phyloP scores from a whole-genome alignment of 2,797 vertebrate species.

The Sebastes oblongus region DNA sequence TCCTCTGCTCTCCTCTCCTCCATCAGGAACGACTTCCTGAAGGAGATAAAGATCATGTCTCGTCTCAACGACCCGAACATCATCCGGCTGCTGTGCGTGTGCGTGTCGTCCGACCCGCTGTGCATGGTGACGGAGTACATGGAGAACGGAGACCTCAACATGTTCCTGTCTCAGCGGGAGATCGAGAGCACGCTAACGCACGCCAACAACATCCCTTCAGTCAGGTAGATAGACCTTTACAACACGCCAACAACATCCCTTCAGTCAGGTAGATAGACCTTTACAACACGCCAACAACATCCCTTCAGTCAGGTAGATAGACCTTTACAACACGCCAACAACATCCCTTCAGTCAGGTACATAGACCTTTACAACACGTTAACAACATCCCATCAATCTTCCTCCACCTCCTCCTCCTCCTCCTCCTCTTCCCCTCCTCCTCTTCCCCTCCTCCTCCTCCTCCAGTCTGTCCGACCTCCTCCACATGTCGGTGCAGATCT shows the following conservation, averaged over 20 bases:
- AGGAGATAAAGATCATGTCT: slow-evolving; percentile 91
- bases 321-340: slow-evolving; percentile 43
- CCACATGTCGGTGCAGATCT: slow-evolving; percentile 94
- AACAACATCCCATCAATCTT: no score
- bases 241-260: no score
- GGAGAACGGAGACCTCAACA: slow-evolving; percentile 84
- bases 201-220: not conserved
- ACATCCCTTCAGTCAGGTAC: no score
- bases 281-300: no score
- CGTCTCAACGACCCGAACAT: slow-evolving; percentile 89
- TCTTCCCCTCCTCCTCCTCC: not conserved
- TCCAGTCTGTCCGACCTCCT: slow-evolving; percentile 80
- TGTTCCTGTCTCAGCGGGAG: slow-evolving; percentile 87
- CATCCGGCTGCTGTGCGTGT: slow-evolving; percentile 89
- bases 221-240: no score
- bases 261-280: no score
- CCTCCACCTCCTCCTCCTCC: no score
- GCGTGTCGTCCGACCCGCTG: slow-evolving; percentile 85
- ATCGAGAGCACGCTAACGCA: slow-evolving; percentile 84
- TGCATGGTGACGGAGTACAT: slow-evolving; percentile 85
- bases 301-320: no score
- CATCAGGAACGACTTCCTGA: slow-evolving; percentile 87
- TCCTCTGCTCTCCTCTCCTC: no score
- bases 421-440: no score
- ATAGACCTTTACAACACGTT: no score